These are phyloP conservation scores for Leptinotarsa haldemani DNA, from an alignment of 2,888 invertebrate species.

Conservation along the genomic window DNA sequence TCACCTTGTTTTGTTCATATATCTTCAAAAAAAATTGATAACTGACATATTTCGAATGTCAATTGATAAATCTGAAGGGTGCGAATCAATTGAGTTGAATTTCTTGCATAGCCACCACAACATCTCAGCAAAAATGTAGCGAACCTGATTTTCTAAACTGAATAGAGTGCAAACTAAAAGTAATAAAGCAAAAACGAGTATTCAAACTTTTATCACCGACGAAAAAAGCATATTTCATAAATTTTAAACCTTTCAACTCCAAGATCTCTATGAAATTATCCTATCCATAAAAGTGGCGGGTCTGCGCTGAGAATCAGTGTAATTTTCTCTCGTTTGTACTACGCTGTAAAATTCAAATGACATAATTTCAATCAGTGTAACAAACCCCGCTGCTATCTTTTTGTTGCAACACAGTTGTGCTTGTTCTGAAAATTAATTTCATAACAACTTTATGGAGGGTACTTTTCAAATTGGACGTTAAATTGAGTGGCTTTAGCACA, in stretches of 20 bases:
- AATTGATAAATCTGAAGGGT: too few relatives aligned
- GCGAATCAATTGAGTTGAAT: too few relatives aligned
- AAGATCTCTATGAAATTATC: background rate
- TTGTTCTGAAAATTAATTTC: background rate
- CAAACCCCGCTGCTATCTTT: background rate
- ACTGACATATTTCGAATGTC: too few relatives aligned
- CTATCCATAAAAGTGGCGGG: background rate
- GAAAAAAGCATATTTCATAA: too few relatives aligned
- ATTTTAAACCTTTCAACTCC: background rate
- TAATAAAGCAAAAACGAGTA: too few relatives aligned
- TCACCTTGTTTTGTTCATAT: too few relatives aligned
- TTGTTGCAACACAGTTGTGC: background rate
- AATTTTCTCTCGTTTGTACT: background rate
- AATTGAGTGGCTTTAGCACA: background rate
- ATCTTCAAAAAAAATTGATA: too few relatives aligned
- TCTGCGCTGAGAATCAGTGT: background rate
- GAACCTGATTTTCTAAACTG: too few relatives aligned
- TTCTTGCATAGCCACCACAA: too few relatives aligned
- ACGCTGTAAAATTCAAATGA: background rate
- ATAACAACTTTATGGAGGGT: background rate
- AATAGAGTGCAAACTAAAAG: too few relatives aligned
- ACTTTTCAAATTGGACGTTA: background rate
- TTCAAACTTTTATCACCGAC: too few relatives aligned
- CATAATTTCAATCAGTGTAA: background rate
- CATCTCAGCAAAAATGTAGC: too few relatives aligned